Base-by-base conservation (phyloP, 1,140 invertebrate species). In the Coptotermes formosanus region DNA sequence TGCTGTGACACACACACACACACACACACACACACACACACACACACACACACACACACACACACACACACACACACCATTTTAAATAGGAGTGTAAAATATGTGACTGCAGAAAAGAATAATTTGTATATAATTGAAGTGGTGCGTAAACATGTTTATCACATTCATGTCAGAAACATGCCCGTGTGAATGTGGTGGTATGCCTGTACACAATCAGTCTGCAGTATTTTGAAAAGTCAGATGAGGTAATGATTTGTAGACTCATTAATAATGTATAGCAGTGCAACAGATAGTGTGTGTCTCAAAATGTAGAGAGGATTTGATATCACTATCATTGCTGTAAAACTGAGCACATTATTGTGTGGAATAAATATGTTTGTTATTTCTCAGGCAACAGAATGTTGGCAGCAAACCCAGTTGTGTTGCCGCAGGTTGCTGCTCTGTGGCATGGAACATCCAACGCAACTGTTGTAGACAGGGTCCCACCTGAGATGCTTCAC, bases 401-500 rank as follows among this genome's bases (percentile, higher is more conserved):
- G 82, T 38, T 30, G 11, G 19, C 44, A n/a, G 38, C 82, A 82
- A 38, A 19, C 44, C 32, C 14, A 12, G 19, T 82, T 11, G 14
- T 82, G 82, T 44, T 43, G 30, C 82, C 82, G 7, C 32, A 82
- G 82, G 32, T 44, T 9, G 32, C 82, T 32, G n/a, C 32, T 21
- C 32, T 30, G 19, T 82, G 82, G 82, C 82, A 82, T 21, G 11
- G 44, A 21, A 0, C 30, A 21, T 82, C 82, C 82, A 96, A 96
- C 89, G 90, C 93, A 81, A 95, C 95, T 38, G 94, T 96, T 84
- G 95, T 95, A n/a, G 95, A 96, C 90, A 94, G 92, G 88, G 94
- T 95, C 21, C 92, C 93, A n/a, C 91, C 93, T 43, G 95, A 96
- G n/a, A 96, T 96, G 92, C 90, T 95, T 48, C 93, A 95, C 88